Conservation (phyloP, 2,797 vertebrate species). For the Aldrovandia affinis region DNA sequence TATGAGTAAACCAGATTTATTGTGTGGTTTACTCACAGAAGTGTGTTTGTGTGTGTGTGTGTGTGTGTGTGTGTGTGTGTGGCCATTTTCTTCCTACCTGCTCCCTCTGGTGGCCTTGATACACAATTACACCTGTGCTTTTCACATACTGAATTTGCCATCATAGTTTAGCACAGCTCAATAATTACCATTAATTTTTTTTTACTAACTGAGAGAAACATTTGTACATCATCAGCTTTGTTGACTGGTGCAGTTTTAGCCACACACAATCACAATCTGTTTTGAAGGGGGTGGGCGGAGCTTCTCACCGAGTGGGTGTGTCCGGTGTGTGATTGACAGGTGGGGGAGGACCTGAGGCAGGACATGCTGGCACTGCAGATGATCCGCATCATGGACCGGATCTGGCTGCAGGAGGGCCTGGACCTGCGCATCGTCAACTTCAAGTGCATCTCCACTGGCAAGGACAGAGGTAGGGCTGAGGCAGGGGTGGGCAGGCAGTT, state of each 20-base stretch:
- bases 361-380: constrained; percentile 98
- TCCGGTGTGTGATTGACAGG: constrained; percentile 69
- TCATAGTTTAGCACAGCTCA: not conserved
- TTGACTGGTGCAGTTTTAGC: not conserved
- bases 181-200: too few relatives aligned
- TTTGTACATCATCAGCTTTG: not conserved
- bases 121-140: constrained; percentile 20
- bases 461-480: constrained; percentile 82
- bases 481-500: too few relatives aligned
- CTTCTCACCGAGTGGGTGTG: not conserved
- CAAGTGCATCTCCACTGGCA: constrained; percentile 95
- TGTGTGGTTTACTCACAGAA: not conserved
- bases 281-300: not conserved
- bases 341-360: constrained; percentile 95
- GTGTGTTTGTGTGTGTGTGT: not conserved
- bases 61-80: not conserved
- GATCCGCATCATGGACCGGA: constrained; percentile 98
- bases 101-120: constrained; percentile 30
- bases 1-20: constrained; percentile 16
- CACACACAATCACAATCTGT: not conserved
- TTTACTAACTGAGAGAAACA: not conserved
- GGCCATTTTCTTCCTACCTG: not conserved
- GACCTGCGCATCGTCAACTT: constrained; percentile 97
- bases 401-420: constrained; percentile 96
- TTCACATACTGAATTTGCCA: not conserved